These are phyloP conservation scores for Emydoidea blandingii DNA, from an alignment of 2,797 vertebrate genomes.

Conservation along the genomic window DNA sequence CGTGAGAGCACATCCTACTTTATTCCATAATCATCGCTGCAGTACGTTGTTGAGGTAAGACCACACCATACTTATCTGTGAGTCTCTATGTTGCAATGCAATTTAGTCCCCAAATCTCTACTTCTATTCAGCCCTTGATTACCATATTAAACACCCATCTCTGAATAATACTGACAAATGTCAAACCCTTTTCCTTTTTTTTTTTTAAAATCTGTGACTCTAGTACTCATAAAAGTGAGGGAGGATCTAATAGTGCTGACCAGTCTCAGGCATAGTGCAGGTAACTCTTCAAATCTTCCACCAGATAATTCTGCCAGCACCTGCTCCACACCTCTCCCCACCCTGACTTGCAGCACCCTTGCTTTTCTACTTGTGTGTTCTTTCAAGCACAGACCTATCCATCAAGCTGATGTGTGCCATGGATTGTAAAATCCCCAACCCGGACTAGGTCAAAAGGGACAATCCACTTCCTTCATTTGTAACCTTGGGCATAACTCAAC, in stretches of 20 bases:
- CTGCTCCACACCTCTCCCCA: neutral
- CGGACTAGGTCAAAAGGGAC: neutral
- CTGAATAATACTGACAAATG: neutral
- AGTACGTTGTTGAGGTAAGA: slow-evolving; percentile 29
- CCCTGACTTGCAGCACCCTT: neutral
- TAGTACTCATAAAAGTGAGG: neutral
- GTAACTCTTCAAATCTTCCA: neutral
- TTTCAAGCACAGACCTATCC: neutral
- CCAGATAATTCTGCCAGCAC: neutral
- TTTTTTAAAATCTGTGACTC: neutral
- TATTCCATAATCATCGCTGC: slow-evolving; percentile 26
- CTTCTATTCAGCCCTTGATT: neutral
- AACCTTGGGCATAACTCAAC: neutral
- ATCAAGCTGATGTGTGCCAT: neutral
- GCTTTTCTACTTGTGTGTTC: neutral
- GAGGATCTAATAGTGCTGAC: neutral
- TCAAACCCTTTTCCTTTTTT: neutral
- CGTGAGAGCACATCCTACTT: neutral
- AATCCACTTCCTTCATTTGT: neutral
- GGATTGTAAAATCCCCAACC: neutral
- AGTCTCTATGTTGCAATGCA: neutral
- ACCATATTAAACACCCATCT: fast-evolving
- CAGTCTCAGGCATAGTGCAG: neutral
- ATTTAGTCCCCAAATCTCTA: slow-evolving; percentile 19
- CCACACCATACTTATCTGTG: slow-evolving; percentile 34